Percentiles rank a stretch among this genome's conserved stretches.
phyloP scores from a whole-genome alignment of 2,888 invertebrate genomes.

The Augiades crinisus region DNA sequence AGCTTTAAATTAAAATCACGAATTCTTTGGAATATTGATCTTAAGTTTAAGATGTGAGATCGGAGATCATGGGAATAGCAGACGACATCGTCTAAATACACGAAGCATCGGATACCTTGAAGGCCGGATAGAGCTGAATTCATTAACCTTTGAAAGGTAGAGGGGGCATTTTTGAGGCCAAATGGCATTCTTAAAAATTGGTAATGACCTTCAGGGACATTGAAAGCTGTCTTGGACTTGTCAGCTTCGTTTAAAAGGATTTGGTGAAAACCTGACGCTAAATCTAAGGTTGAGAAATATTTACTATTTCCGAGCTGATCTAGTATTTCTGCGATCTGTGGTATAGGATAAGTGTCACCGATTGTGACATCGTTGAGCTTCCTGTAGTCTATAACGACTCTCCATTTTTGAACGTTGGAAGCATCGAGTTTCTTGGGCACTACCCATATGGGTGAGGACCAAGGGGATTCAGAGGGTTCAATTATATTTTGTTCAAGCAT shows the following conservation, averaged over 20 bases:
- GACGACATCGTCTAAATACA: conserved; percentile 31
- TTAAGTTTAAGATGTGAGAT: conserved; percentile 13
- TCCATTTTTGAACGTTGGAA: conserved; percentile 32
- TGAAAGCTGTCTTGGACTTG: conserved; percentile 32
- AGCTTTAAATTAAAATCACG: conserved; percentile 29
- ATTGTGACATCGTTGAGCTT: conserved; percentile 35
- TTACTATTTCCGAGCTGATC: conserved; percentile 35
- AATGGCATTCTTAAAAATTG: conserved; percentile 30
- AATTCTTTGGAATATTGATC: conserved; percentile 23
- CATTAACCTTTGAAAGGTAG: conserved; percentile 33
- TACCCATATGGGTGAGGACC: conserved; percentile 34
- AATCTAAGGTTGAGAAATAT: conserved; percentile 33
- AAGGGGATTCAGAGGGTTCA: conserved; percentile 33
- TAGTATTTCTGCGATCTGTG: conserved; percentile 35
- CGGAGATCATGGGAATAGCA: conserved; percentile 18
- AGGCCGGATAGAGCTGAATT: conserved; percentile 32
- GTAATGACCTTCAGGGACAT: conserved; percentile 29
- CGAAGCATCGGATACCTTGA: conserved; percentile 32
- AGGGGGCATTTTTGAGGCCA: conserved; percentile 29
- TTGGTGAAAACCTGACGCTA: conserved; percentile 32
- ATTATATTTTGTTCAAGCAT: conserved; percentile 36
- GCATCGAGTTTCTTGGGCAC: conserved; percentile 38
- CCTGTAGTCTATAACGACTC: conserved; percentile 33
- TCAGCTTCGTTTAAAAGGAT: not conserved
- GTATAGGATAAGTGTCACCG: conserved; percentile 35